Evolutionary conservation across 2,888 invertebrate genomes (phyloP).

Genomic region (Conomelus anceps): DNA sequence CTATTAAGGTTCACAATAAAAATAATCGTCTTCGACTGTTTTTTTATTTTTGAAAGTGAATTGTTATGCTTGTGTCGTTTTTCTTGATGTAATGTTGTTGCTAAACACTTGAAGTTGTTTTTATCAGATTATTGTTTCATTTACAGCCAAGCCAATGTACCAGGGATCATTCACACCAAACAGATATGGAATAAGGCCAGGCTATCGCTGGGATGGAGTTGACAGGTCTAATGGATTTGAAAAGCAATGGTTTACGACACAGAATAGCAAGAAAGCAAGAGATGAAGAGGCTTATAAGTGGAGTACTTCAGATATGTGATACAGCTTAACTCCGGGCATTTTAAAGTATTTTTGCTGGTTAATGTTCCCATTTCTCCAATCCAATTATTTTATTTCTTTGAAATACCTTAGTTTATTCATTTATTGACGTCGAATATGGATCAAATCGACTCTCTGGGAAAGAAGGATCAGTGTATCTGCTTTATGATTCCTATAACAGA

Average conservation of each 20-base stretch:
- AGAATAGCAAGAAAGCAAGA: conserved; percentile 64
- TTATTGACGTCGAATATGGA: neutral
- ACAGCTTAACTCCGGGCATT: neutral
- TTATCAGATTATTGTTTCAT: neutral
- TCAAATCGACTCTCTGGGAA: neutral
- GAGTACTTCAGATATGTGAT: conserved; percentile 88
- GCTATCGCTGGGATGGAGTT: conserved; percentile 97
- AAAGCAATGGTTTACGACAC: conserved; percentile 73
- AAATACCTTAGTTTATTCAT: too few relatives aligned
- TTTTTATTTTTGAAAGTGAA: too few relatives aligned
- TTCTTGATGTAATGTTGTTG: too few relatives aligned
- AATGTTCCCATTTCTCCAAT: neutral
- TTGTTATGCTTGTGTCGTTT: too few relatives aligned
- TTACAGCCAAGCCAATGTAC: conserved; percentile 61
- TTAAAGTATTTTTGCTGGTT: neutral
- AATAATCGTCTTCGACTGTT: too few relatives aligned
- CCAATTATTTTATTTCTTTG: neutral
- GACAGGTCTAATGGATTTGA: conserved; percentile 96
- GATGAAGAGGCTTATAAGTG: conserved; percentile 88
- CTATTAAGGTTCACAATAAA: too few relatives aligned
- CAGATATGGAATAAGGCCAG: conserved; percentile 85
- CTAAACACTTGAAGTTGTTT: neutral
- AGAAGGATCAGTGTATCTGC: neutral
- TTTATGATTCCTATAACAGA: neutral
- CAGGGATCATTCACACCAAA: conserved; percentile 85